Conservation (phyloP, 2,888 invertebrate species). For the Caenorhabditis japonica region DNA sequence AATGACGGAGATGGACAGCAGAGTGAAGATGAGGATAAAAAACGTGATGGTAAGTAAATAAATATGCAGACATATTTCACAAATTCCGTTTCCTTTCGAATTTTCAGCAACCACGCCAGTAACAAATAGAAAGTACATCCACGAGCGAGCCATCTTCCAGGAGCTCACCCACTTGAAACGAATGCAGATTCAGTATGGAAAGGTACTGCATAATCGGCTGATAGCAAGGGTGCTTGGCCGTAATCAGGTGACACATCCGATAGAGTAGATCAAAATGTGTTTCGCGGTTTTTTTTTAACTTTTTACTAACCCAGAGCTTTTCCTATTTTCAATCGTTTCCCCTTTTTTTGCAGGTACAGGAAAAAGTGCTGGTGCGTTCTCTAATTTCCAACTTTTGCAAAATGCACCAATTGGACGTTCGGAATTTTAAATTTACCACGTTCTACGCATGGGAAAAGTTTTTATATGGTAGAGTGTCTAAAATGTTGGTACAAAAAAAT, state of each 20-base stretch:
- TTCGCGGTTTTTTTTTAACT: slow-evolving; percentile 7
- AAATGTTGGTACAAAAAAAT: no score
- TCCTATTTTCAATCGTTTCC: not conserved
- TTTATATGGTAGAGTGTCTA: slow-evolving; percentile 71
- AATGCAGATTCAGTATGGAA: slow-evolving; percentile 89
- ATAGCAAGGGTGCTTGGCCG: slow-evolving; percentile 19
- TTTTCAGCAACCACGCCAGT: slow-evolving; percentile 16
- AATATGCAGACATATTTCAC: not conserved
- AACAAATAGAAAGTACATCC: slow-evolving; percentile 59
- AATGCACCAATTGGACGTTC: slow-evolving; percentile 71
- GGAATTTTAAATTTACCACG: slow-evolving; percentile 69
- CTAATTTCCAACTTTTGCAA: slow-evolving; percentile 75
- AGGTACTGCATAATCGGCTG: slow-evolving; percentile 49
- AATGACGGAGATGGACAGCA: slow-evolving; percentile 49
- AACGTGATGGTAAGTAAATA: no score
- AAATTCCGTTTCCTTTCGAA: not conserved
- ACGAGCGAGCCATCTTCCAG: slow-evolving; percentile 81
- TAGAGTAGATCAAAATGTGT: not conserved
- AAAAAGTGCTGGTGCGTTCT: slow-evolving; percentile 73
- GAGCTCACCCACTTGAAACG: slow-evolving; percentile 92
- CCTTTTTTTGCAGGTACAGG: slow-evolving; percentile 68
- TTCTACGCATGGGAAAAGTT: slow-evolving; percentile 77
- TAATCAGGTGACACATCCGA: slow-evolving; percentile 15
- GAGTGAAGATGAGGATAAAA: slow-evolving; percentile 29
- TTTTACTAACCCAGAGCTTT: not conserved